These are phyloP conservation scores for Theristicus caerulescens DNA, from an alignment of 2,113 vertebrate genomes.

Conservation along the genomic window DNA sequence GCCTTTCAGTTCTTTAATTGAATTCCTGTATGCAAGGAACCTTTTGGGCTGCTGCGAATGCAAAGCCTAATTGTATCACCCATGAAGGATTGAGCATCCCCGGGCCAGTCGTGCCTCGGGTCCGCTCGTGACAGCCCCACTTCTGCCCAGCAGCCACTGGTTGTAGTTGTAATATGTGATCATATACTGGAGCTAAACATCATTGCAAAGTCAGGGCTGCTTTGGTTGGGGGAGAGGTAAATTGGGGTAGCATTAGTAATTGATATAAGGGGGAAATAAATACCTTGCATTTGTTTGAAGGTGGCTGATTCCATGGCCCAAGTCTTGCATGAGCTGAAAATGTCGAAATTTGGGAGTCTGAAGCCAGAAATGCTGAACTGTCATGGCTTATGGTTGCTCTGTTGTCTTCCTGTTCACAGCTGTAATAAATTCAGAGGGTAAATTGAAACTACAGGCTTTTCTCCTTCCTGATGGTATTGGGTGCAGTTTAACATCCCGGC, in stretches of 20 bases:
- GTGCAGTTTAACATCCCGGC: not conserved
- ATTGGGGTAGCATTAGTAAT: fast-evolving
- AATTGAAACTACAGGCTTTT: not conserved
- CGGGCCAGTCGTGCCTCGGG: fast-evolving
- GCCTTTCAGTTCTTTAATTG: conserved; percentile 38
- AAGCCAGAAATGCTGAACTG: not conserved
- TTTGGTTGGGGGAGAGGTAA: not conserved
- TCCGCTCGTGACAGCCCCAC: not conserved
- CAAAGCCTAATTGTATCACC: not conserved
- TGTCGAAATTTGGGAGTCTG: not conserved
- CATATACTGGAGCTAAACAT: fast-evolving
- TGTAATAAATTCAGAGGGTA: not conserved
- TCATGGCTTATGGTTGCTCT: not conserved
- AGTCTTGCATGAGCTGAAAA: not conserved
- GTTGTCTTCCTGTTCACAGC: not conserved
- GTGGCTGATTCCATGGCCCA: not conserved
- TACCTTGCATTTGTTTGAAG: not conserved
- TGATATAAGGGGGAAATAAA: not conserved
- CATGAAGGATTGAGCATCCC: not conserved
- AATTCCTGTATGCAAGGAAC: conserved; percentile 25
- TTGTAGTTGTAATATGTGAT: not conserved
- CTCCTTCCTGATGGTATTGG: not conserved
- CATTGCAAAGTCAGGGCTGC: not conserved
- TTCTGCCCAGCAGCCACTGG: not conserved
- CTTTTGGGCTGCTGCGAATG: not conserved